Conservation (phyloP, 2,797 vertebrate genomes). For the Microchirus variegatus region DNA sequence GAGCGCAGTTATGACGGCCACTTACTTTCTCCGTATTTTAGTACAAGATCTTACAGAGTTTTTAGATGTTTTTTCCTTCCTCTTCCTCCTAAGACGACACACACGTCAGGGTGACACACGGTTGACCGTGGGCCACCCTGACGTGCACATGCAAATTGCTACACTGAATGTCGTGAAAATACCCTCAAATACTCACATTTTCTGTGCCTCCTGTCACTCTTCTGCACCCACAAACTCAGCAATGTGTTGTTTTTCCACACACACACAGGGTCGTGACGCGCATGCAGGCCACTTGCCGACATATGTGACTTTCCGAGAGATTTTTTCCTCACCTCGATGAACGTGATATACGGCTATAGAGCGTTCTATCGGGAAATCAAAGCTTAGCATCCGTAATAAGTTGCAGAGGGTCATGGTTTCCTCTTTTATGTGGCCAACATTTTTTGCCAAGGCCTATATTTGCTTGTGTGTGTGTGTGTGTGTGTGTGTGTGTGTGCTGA, state of each 20-base stretch:
- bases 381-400: slow-evolving; percentile 54
- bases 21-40: no score
- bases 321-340: slow-evolving; percentile 57
- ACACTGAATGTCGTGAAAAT: slow-evolving; percentile 13
- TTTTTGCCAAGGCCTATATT: slow-evolving; percentile 51
- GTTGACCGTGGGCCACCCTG: slow-evolving; percentile 1
- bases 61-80: no score
- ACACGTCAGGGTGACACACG: no score
- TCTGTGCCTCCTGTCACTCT: slow-evolving; percentile 18
- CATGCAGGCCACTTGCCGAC: slow-evolving; percentile 31
- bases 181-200: slow-evolving; percentile 17
- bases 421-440: slow-evolving; percentile 70
- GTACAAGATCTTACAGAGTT: no score
- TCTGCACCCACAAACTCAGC: not conserved
- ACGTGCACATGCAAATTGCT: slow-evolving; percentile 1
- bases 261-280: slow-evolving; percentile 25
- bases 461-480: slow-evolving; percentile 7
- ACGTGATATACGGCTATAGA: slow-evolving; percentile 50
- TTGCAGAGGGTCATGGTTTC: slow-evolving; percentile 64
- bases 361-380: slow-evolving; percentile 66
- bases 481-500: slow-evolving; percentile 14
- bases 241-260: slow-evolving; percentile 35
- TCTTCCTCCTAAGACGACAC: slow-evolving; percentile 4
- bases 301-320: slow-evolving; percentile 27
- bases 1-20: no score